Conservation (phyloP, 2,113 vertebrate species). For the Calonectris borealis region DNA sequence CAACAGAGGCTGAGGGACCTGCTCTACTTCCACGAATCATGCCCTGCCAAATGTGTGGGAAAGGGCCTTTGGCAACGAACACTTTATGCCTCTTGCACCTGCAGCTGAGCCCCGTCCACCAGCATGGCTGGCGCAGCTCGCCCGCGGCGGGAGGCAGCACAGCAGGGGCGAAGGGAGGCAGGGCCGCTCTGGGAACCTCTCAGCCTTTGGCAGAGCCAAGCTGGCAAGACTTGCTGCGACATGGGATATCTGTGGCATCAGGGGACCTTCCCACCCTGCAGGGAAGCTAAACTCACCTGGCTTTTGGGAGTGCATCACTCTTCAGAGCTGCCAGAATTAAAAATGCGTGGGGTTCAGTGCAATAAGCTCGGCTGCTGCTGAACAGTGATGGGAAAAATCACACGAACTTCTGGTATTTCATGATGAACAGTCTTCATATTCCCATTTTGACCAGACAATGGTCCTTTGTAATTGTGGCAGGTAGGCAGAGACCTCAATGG, state of each 20-base stretch:
- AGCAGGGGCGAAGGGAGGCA: background rate
- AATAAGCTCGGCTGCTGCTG: background rate
- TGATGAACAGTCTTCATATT: background rate
- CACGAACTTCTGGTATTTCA: background rate
- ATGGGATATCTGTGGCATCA: background rate
- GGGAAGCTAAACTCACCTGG: background rate
- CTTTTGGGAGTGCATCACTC: background rate
- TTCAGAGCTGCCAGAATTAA: background rate
- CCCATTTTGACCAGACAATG: fast-evolving
- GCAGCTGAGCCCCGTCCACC: background rate
- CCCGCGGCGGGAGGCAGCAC: background rate
- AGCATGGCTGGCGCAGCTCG: background rate
- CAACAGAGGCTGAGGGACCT: background rate
- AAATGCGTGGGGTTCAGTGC: background rate
- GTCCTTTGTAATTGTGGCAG: background rate
- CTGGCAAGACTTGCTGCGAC: fast-evolving
- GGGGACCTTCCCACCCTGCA: background rate
- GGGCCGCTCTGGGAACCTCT: background rate
- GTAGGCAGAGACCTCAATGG: background rate
- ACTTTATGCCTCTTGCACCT: background rate
- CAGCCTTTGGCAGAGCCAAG: background rate
- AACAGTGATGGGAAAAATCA: background rate
- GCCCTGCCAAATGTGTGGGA: fast-evolving
- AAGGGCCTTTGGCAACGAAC: background rate
- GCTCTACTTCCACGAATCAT: background rate